Evolutionary conservation across 2,888 invertebrate genomes (phyloP), one percentile per base, ranked within the genome.

Genomic region (Pimpla rufipes): DNA sequence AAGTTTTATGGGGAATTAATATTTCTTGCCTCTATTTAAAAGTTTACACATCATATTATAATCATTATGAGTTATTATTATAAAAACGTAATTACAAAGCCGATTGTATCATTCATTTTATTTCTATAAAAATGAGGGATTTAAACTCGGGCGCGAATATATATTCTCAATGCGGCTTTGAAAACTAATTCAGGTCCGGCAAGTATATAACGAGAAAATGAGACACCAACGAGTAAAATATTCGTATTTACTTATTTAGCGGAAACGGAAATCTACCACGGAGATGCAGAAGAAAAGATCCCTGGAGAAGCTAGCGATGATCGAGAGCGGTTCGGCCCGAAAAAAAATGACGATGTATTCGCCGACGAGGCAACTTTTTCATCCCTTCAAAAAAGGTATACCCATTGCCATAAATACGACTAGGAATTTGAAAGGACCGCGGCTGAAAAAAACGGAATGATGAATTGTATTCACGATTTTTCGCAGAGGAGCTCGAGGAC

Each of bases 401-500:
- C 40, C 18, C 11, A 11, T 4, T 29, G 23, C n/a, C n/a, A 11
- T 11, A 23, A 55, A 23, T 55, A 11, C 13, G 18, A 52, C n/a
- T n/a, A n/a, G n/a, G n/a, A n/a, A n/a, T n/a, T n/a, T n/a, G n/a
- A n/a, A n/a, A n/a, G n/a, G n/a, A n/a, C n/a, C n/a, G n/a, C n/a
- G n/a, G n/a, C 42, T 2, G 8, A 21, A 21, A 21, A 52, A 21
- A 7, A 52, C 1, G 8, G 16, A n/a, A 47, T n/a, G 6, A 5
- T n/a, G n/a, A n/a, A n/a, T n/a, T n/a, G n/a, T n/a, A n/a, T n/a
- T n/a, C n/a, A n/a, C n/a, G n/a, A n/a, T 8, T 62, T 37, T 84
- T 16, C 5, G 29, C 80, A 91, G 91, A 90, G 62, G 88, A 90
- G 52, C 64, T 88, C 29, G 86, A 89, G 23, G 89, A 87, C 35